Evolutionary conservation across 2,797 vertebrate species (phyloP).

Genomic region (Craterocephalus amniculus): DNA sequence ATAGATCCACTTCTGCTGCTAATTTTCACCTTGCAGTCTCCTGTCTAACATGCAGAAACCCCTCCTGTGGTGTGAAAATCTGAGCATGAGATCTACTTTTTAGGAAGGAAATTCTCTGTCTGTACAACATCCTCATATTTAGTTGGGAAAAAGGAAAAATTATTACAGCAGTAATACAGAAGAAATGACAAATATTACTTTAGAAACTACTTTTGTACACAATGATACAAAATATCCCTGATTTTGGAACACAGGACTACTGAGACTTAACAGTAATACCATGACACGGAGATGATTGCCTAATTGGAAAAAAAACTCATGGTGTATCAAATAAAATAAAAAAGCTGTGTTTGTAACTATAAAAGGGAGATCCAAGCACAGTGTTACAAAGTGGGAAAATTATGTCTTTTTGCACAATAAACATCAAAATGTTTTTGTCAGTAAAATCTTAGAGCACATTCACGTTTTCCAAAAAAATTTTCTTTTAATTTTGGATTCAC

Average conservation of each 20-base stretch:
- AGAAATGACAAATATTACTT: not conserved
- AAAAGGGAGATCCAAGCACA: not conserved
- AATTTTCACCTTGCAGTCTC: conserved; percentile 23
- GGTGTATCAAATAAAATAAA: not conserved
- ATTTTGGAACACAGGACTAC: not conserved
- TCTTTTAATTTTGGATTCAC: not conserved
- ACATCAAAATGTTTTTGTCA: not conserved
- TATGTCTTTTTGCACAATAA: not conserved
- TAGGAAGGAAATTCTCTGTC: not conserved
- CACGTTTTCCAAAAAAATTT: not conserved
- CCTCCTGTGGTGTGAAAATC: conserved; percentile 1
- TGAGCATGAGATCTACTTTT: not conserved
- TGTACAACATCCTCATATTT: not conserved
- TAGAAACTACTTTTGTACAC: not conserved
- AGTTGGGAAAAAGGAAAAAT: not conserved
- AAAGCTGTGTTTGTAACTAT: not conserved
- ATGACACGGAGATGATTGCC: not conserved
- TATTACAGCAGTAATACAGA: too few species aligned
- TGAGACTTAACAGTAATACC: not conserved
- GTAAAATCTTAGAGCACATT: not conserved
- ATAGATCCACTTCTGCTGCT: conserved; percentile 20
- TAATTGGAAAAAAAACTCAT: not conserved
- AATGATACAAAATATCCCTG: not conserved
- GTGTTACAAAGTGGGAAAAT: not conserved
- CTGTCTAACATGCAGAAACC: conserved; percentile 14